These are phyloP conservation scores for Apis dorsata DNA, from an alignment of 1,140 invertebrate species.

Conservation along the genomic window DNA sequence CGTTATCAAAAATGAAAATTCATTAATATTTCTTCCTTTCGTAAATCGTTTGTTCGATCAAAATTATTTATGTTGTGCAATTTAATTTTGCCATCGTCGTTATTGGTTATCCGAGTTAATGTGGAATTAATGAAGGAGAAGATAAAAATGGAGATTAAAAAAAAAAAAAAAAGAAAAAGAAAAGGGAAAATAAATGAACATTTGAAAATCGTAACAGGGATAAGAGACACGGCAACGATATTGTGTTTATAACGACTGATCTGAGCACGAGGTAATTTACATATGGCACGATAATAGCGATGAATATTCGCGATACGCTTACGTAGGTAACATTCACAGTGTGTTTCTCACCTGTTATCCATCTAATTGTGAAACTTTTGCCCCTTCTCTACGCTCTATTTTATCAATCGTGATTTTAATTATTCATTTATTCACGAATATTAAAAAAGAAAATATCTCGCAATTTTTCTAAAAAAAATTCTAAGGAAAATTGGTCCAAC, in stretches of 20 bases:
- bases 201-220: neutral
- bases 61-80: too few relatives aligned
- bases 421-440: neutral
- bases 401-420: slow-evolving; percentile 2
- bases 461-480: neutral
- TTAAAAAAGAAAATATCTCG: rapidly evolving
- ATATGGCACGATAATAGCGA: neutral
- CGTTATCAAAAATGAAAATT: too few relatives aligned
- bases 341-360: neutral
- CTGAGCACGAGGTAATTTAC: neutral
- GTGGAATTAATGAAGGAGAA: neutral
- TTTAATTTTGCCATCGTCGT: too few relatives aligned
- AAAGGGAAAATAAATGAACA: neutral
- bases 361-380: neutral
- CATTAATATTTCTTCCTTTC: too few relatives aligned
- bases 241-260: neutral
- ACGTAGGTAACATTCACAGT: neutral
- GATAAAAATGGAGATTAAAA: too few relatives aligned
- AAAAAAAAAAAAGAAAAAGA: too few relatives aligned
- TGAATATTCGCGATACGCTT: neutral
- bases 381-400: neutral
- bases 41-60: too few relatives aligned
- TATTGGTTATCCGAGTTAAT: too few relatives aligned
- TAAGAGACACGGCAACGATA: neutral
- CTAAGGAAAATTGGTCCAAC: too few relatives aligned